phyloP scores from a whole-genome alignment of 2,113 vertebrate species.

The Pluvialis apricaria region DNA sequence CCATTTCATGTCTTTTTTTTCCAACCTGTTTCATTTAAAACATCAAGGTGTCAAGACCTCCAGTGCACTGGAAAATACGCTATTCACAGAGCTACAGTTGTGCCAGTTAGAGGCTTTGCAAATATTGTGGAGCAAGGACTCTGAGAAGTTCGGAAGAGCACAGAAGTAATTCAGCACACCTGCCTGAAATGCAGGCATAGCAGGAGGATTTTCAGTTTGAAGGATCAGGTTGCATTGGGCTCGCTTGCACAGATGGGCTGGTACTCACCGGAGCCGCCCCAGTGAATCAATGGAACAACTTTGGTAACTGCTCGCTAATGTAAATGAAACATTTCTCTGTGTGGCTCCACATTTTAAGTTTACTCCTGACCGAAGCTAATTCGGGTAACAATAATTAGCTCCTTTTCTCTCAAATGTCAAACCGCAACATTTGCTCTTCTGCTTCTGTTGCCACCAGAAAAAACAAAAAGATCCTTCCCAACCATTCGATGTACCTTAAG shows the following conservation, averaged over 20 bases:
- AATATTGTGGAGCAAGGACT: not conserved
- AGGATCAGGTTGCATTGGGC: not conserved
- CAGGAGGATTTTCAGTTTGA: conserved; percentile 47
- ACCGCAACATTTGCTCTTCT: conserved; percentile 58
- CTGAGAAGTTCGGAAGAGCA: not conserved
- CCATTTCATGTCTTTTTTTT: not conserved
- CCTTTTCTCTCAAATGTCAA: conserved; percentile 71
- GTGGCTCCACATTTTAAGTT: conserved; percentile 18
- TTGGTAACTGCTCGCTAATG: not conserved
- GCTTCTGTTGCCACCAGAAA: conserved; percentile 10
- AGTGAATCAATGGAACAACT: conserved; percentile 29
- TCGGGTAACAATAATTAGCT: conserved; percentile 36
- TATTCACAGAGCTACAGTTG: not conserved
- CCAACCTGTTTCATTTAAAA: not conserved
- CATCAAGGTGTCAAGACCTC: not conserved
- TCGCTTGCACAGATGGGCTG: not conserved
- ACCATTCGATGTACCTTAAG: not conserved
- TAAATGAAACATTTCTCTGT: not conserved
- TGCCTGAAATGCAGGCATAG: not conserved
- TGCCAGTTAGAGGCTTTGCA: not conserved
- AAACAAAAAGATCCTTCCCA: not conserved
- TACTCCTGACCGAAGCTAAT: conserved; percentile 61
- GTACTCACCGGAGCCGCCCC: not conserved
- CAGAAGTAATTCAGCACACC: conserved; percentile 27
- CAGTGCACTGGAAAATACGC: not conserved